These are phyloP conservation scores for Ceratothoa steindachneri DNA, from an alignment of 2,888 invertebrate genomes.

Conservation along the genomic window DNA sequence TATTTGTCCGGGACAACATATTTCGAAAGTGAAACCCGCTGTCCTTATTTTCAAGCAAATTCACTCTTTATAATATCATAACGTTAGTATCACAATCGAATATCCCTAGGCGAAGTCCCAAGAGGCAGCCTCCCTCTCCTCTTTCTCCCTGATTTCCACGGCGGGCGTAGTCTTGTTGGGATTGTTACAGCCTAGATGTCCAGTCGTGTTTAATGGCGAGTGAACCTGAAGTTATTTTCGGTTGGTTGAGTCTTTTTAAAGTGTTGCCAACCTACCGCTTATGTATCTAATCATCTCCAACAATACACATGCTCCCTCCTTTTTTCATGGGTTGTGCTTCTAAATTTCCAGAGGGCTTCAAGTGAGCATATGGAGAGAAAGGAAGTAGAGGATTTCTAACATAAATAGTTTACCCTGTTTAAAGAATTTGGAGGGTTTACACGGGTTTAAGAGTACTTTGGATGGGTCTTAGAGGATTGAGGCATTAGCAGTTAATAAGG, in stretches of 20 bases:
- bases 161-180: slow-evolving; percentile 1
- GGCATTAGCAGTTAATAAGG: not conserved
- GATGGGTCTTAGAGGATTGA: no score
- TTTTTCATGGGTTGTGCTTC: not conserved
- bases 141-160: no score
- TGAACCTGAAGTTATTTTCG: not conserved
- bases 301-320: slow-evolving; percentile 3
- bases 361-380: slow-evolving; percentile 1
- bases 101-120: no score
- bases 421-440: no score
- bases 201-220: not conserved
- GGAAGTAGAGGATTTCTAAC: not conserved
- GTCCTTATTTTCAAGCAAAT: no score
- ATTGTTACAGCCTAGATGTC: slow-evolving; percentile 6
- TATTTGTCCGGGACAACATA: no score
- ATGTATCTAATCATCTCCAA: slow-evolving; percentile 5
- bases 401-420: no score
- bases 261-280: slow-evolving; percentile 8
- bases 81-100: no score
- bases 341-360: not conserved
- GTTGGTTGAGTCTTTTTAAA: not conserved
- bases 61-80: no score
- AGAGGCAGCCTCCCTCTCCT: no score
- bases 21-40: no score
- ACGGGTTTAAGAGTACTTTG: no score